Percentiles rank a stretch among this genome's conserved stretches.
These are phyloP conservation scores for Laspeyria flexula DNA, from an alignment of 2,888 invertebrate genomes.

Conservation along the genomic window DNA sequence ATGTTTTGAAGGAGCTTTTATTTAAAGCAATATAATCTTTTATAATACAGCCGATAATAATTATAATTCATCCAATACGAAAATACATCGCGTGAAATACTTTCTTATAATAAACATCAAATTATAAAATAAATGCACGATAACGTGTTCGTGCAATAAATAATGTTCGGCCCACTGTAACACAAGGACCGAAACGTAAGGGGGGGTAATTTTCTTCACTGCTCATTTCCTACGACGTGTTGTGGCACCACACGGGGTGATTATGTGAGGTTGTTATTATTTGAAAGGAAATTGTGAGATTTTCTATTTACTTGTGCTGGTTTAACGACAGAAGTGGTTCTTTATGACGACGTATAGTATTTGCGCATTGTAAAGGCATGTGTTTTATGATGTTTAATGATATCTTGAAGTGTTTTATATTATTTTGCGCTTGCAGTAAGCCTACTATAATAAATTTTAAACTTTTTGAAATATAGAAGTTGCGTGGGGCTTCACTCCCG, in stretches of 20 bases:
- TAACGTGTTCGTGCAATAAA: constrained; percentile 49
- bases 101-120: constrained; percentile 44
- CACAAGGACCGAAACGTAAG: constrained; percentile 53
- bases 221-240: constrained; percentile 60
- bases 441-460: too few species aligned
- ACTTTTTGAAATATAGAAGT: too few species aligned
- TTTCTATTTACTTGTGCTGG: background rate
- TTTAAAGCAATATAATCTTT: too few species aligned
- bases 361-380: too few species aligned
- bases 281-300: background rate
- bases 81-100: constrained; percentile 42
- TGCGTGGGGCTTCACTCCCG: too few species aligned
- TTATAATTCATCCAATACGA: background rate
- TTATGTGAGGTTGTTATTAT: constrained; percentile 22
- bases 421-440: too few species aligned
- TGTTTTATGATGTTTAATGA: too few species aligned
- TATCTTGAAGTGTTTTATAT: too few species aligned
- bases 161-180: constrained; percentile 42
- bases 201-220: constrained; percentile 59
- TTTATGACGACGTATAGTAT: too few species aligned
- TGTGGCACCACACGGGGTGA: constrained; percentile 33
- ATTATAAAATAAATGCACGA: constrained; percentile 52
- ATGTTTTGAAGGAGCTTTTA: too few species aligned
- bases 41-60: too few species aligned
- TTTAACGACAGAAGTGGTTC: background rate